phyloP scores from a whole-genome alignment of 2,797 vertebrate species.

The Acipenser oxyrinchus region DNA sequence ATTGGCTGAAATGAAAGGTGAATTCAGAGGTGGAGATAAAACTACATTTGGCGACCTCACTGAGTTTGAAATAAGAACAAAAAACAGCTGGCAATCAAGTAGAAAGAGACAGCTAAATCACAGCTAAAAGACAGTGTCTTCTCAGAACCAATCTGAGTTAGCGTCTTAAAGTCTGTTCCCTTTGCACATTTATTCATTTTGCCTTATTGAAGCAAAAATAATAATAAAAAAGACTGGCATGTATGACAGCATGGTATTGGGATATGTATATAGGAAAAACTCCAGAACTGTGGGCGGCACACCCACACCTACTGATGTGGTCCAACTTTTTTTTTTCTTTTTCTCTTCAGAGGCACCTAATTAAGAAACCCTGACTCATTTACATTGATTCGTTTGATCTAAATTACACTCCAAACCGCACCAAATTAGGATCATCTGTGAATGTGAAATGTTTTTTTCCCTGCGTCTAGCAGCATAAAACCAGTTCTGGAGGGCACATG shows the following conservation, averaged over 20 bases:
- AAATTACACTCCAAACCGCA: slow-evolving; percentile 99
- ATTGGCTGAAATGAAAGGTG: too few species aligned
- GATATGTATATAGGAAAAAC: slow-evolving; percentile 61
- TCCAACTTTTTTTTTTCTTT: slow-evolving; percentile 64
- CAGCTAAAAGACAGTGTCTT: slow-evolving; percentile 76
- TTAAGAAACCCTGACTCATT: slow-evolving; percentile 99
- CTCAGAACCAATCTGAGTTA: slow-evolving; percentile 70
- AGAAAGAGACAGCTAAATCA: slow-evolving; percentile 85
- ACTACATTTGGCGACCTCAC: too few species aligned
- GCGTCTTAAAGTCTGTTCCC: slow-evolving; percentile 69
- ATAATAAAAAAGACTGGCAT: slow-evolving; percentile 19
- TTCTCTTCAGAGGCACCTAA: slow-evolving; percentile 82
- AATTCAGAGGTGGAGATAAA: too few species aligned
- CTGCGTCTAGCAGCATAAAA: slow-evolving; percentile 64
- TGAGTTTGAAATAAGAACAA: slow-evolving; percentile 70
- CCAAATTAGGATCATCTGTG: slow-evolving; percentile 99
- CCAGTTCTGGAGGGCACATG: slow-evolving; percentile 87
- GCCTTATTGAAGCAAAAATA: slow-evolving; percentile 40
- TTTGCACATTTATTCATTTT: slow-evolving; percentile 68
- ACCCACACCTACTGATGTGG: slow-evolving; percentile 91
- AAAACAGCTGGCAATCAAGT: slow-evolving; percentile 74
- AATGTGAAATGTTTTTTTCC: slow-evolving; percentile 82
- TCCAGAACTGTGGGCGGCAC: slow-evolving; percentile 69
- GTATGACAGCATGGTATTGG: slow-evolving; percentile 49
- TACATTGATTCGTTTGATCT: slow-evolving; percentile 98